A percentile compares a stretch with the other conserved stretches of the same genome.
Conservation (phyloP, 2,113 vertebrate species). For the Tamias sibiricus region DNA sequence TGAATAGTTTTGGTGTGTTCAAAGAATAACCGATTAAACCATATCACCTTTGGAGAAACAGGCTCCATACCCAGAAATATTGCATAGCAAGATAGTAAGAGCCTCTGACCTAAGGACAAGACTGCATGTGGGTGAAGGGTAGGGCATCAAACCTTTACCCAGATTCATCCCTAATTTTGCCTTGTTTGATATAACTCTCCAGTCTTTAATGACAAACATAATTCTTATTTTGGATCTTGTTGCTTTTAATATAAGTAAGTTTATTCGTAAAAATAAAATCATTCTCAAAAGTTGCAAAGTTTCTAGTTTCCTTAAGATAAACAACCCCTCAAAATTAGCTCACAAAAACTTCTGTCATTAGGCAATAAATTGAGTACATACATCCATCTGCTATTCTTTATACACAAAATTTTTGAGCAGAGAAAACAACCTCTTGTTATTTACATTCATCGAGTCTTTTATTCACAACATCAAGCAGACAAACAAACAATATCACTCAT, state of each 20-base stretch:
- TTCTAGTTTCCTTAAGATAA: neutral
- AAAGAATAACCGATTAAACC: conserved; percentile 64
- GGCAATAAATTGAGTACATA: neutral
- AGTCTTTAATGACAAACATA: neutral
- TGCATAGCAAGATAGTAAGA: neutral
- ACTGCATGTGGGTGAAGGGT: neutral
- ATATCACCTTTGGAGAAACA: neutral
- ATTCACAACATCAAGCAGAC: neutral
- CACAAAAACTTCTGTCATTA: neutral
- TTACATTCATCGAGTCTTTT: neutral
- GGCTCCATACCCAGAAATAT: neutral
- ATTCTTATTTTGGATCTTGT: neutral
- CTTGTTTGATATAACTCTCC: neutral
- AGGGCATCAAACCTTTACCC: neutral
- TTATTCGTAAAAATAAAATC: conserved; percentile 24
- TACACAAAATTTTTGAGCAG: neutral
- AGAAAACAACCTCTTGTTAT: neutral
- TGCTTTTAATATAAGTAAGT: neutral
- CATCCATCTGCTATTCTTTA: neutral
- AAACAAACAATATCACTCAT: neutral
- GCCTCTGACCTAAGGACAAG: neutral
- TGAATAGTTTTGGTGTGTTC: conserved; percentile 65
- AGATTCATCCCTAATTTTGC: neutral
- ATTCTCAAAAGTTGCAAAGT: neutral
- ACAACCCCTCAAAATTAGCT: neutral